These are phyloP conservation scores for Lymantria dispar DNA, from an alignment of 2,888 invertebrate genomes.

Conservation along the genomic window DNA sequence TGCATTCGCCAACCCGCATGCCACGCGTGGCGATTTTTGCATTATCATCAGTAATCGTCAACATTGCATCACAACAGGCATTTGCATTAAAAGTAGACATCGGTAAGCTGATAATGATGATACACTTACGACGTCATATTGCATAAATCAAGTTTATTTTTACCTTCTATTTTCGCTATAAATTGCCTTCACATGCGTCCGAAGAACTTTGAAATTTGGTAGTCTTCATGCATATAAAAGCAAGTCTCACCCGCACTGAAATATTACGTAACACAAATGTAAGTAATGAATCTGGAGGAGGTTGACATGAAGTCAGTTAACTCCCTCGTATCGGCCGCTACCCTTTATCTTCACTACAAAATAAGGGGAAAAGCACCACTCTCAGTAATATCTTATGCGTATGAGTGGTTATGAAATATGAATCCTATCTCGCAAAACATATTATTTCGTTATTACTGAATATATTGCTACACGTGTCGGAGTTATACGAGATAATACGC, in stretches of 20 bases:
- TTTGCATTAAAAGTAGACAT: no score
- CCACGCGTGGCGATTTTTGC: no score
- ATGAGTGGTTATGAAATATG: slow-evolving; percentile 79
- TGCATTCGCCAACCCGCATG: no score
- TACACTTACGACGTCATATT: no score
- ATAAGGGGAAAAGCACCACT: slow-evolving; percentile 69
- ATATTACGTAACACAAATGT: slow-evolving; percentile 70
- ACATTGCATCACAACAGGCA: no score
- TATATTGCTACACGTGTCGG: slow-evolving; percentile 68
- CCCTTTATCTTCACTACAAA: slow-evolving; percentile 73
- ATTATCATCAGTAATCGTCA: no score
- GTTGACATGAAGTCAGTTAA: slow-evolving; percentile 56
- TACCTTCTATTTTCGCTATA: slow-evolving; percentile 14
- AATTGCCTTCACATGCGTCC: slow-evolving; percentile 53
- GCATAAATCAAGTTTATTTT: no score
- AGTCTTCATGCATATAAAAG: slow-evolving; percentile 71
- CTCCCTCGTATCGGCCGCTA: slow-evolving; percentile 57
- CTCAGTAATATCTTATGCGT: slow-evolving; percentile 72
- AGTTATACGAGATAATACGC: slow-evolving; percentile 53
- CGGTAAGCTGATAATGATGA: no score
- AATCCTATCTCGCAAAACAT: slow-evolving; percentile 77
- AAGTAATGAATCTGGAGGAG: slow-evolving; percentile 61
- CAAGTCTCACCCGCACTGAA: slow-evolving; percentile 58
- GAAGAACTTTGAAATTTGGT: slow-evolving; percentile 49
- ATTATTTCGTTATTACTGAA: slow-evolving; percentile 77